Conservation (phyloP, 2,113 vertebrate genomes). For the Siniperca chuatsi region DNA sequence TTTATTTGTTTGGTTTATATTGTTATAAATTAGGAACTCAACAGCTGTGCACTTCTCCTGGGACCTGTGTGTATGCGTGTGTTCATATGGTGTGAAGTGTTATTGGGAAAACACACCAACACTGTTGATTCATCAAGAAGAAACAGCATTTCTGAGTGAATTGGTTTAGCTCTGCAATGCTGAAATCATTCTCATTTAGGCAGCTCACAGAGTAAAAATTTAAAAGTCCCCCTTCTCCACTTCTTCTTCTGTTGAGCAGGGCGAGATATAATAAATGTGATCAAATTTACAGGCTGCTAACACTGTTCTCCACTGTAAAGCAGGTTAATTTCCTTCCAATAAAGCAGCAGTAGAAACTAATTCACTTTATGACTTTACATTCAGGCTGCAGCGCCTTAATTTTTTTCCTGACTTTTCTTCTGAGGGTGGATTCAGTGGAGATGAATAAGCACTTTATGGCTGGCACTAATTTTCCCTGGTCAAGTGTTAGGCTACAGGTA, state of each 20-base stretch:
- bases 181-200: slow-evolving; percentile 23
- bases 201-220: slow-evolving; percentile 11
- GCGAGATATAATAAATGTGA: slow-evolving; percentile 50
- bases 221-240: not conserved
- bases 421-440: slow-evolving; percentile 51
- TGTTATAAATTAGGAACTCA: not conserved
- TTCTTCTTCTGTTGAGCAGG: slow-evolving; percentile 20
- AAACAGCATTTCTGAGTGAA: slow-evolving; percentile 31
- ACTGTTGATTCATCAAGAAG: slow-evolving; percentile 34
- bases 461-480: slow-evolving; percentile 66
- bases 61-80: slow-evolving; percentile 7
- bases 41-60: not conserved
- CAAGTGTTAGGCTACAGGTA: slow-evolving; percentile 55
- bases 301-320: slow-evolving; percentile 57
- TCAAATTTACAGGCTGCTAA: slow-evolving; percentile 63
- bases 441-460: slow-evolving; percentile 66
- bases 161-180: not conserved
- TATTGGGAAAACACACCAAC: slow-evolving; percentile 33
- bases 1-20: slow-evolving; percentile 20
- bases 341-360: slow-evolving; percentile 55
- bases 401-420: slow-evolving; percentile 33
- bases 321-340: slow-evolving; percentile 65
- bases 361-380: slow-evolving; percentile 64
- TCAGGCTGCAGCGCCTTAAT: slow-evolving; percentile 41
- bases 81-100: slow-evolving; percentile 11